Evolutionary conservation across 1,140 invertebrate genomes (phyloP).

Genomic region (Cephus cinctus): DNA sequence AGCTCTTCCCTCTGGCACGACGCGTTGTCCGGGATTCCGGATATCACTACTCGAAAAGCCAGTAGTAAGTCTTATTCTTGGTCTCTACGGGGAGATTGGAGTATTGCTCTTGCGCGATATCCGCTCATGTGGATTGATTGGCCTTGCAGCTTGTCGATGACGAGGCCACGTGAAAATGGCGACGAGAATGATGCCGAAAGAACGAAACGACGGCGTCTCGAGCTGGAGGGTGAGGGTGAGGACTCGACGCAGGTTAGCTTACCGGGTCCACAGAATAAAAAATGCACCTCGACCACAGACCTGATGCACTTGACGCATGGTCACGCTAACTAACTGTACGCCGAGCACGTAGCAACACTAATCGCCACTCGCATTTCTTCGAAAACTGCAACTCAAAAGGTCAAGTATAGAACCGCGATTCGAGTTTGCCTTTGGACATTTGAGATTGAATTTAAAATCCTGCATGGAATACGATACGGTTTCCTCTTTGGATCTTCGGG

Average conservation of each 20-base stretch:
- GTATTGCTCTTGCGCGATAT: too few relatives aligned
- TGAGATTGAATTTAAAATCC: too few relatives aligned
- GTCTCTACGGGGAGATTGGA: too few relatives aligned
- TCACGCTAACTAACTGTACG: slow-evolving; percentile 44
- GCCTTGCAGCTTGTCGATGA: slow-evolving; percentile 45
- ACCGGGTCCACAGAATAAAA: slow-evolving; percentile 37
- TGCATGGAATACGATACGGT: too few relatives aligned
- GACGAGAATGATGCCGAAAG: slow-evolving; percentile 53
- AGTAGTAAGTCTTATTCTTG: slow-evolving; percentile 59
- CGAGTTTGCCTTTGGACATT: too few relatives aligned
- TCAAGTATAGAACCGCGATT: too few relatives aligned
- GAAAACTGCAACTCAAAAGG: too few relatives aligned
- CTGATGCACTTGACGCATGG: slow-evolving; percentile 37
- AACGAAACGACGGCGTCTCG: slow-evolving; percentile 46
- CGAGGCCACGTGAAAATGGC: slow-evolving; percentile 48
- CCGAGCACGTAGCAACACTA: slow-evolving; percentile 8
- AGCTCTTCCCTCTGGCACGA: slow-evolving; percentile 91
- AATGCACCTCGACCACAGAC: slow-evolving; percentile 18
- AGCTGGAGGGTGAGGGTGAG: slow-evolving; percentile 55
- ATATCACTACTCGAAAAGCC: slow-evolving; percentile 82
- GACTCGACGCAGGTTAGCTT: slow-evolving; percentile 60
- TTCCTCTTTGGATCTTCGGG: too few relatives aligned
- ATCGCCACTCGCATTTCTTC: slow-evolving; percentile 6
- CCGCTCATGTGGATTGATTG: background rate
- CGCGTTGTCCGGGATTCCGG: slow-evolving; percentile 93